phyloP scores from a whole-genome alignment of 2,888 invertebrate species.

The Thymelicus sylvestris region DNA sequence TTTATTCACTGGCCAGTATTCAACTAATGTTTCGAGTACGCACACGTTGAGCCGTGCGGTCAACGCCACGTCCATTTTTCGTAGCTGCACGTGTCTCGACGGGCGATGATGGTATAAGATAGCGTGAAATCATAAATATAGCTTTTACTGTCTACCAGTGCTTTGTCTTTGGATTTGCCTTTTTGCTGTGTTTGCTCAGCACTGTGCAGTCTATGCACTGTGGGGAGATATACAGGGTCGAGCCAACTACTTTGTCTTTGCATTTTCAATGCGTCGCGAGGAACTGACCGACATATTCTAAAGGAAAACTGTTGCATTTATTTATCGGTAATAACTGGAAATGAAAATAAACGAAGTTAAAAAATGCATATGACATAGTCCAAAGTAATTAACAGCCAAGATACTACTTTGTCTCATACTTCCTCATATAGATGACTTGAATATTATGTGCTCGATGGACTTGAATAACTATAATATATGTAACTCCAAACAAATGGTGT shows the following conservation, averaged over 20 bases:
- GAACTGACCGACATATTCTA: no score
- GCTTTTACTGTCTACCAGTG: conserved; percentile 54
- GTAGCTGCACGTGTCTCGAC: conserved; percentile 39
- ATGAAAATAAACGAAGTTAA: no score
- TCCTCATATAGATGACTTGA: no score
- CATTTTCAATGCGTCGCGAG: not conserved
- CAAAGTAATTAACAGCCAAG: no score
- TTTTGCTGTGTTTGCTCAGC: conserved; percentile 49
- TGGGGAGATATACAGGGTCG: conserved; percentile 40
- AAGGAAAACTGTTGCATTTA: no score
- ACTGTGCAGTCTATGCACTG: conserved; percentile 22
- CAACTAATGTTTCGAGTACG: not conserved
- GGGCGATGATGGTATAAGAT: conserved; percentile 69
- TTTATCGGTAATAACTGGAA: no score
- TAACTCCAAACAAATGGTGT: no score
- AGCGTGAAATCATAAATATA: conserved; percentile 77
- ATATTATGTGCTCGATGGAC: no score
- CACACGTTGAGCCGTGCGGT: not conserved
- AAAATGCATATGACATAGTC: no score
- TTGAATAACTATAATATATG: no score
- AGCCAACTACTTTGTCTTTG: not conserved
- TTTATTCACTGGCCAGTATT: no score
- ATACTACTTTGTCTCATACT: no score
- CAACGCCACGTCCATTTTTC: conserved; percentile 49
- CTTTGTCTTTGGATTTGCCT: conserved; percentile 49